Base-by-base conservation (phyloP, 2,797 vertebrate genomes). In the Trichosurus vulpecula region DNA sequence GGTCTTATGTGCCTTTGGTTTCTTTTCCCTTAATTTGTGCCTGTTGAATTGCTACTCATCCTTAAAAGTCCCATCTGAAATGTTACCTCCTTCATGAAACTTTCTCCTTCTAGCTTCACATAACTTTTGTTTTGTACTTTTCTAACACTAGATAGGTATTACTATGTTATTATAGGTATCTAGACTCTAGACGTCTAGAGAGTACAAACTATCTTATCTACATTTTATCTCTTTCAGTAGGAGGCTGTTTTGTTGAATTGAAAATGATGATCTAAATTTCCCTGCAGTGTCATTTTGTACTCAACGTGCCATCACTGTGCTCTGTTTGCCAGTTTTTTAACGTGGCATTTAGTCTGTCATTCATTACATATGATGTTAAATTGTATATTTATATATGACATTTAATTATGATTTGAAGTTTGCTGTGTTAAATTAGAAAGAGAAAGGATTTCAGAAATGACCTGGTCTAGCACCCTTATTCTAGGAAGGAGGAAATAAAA, bases 361-460 rank as follows among this genome's bases (percentile, higher is more conserved):
- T 66, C n/a, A 41, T 81, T 74, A 41, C 66, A 22, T 74, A 74
- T 41, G 66, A 41, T 19, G 22, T 19, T 41, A 74, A 19, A 0
- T 91, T 35, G 74, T 6, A 2, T 61, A 52, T 91, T 92, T 56
- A 54, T 92, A 0, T 93, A 61, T 52, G 52, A 47, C 52, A 35
- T 94, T n/a, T 54, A 92, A 74, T 81, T 95, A 27, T 95, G 16
- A 61, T 22, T 93, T 74, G 66, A 0, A 93, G 3, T 95, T 95
- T 47, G 51, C 31, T 94, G 2, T 94, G 29, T 95, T 74, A 94
- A 25, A 90, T 93, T 31, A 31, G 92, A 54, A 91, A 8, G 41
- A 89, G 27, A 53, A 55, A 58, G 0, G 25, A 35, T 95, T 16
- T 92, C 13, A 13, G 55, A 52, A 94, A 51, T 96, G 35, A 74